Evolutionary conservation across 2,888 invertebrate species (phyloP).

Genomic region (Andricus curvator): DNA sequence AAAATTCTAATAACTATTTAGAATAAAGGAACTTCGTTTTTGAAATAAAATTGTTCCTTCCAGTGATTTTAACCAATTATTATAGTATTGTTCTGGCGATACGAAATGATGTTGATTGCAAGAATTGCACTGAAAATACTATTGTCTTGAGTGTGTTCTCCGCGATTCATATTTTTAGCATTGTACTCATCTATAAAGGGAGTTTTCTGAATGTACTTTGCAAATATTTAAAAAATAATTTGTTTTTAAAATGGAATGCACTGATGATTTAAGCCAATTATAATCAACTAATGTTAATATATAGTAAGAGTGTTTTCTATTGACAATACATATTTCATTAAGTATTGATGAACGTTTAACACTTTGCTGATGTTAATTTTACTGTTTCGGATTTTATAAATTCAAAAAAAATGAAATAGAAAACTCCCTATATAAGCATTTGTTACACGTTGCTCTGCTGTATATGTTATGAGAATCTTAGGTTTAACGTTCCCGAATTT

Average conservation of each 20-base stretch:
- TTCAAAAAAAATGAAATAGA: background rate
- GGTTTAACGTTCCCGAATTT: slow-evolving; percentile 65
- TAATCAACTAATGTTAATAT: background rate
- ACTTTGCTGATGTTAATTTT: background rate
- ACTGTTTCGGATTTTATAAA: background rate
- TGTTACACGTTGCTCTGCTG: slow-evolving; percentile 59
- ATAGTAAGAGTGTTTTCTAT: background rate
- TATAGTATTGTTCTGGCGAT: slow-evolving; percentile 3
- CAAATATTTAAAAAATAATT: background rate
- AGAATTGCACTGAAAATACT: slow-evolving; percentile 36
- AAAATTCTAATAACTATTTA: background rate
- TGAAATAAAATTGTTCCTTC: background rate
- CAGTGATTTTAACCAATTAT: background rate
- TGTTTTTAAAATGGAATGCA: background rate
- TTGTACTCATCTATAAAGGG: slow-evolving; percentile 17
- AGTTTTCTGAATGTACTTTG: slow-evolving; percentile 13
- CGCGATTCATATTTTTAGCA: slow-evolving; percentile 35
- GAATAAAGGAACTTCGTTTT: background rate
- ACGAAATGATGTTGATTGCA: slow-evolving; percentile 32
- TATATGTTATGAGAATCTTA: slow-evolving; percentile 59
- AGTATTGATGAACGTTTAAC: background rate
- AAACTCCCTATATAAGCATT: slow-evolving; percentile 19
- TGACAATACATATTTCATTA: background rate
- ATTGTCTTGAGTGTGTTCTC: slow-evolving; percentile 23
- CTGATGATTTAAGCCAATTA: no score